Evolutionary conservation across 2,113 vertebrate genomes (phyloP), one percentile per base, ranked within the genome.

Genomic region (Grantiella picta): DNA sequence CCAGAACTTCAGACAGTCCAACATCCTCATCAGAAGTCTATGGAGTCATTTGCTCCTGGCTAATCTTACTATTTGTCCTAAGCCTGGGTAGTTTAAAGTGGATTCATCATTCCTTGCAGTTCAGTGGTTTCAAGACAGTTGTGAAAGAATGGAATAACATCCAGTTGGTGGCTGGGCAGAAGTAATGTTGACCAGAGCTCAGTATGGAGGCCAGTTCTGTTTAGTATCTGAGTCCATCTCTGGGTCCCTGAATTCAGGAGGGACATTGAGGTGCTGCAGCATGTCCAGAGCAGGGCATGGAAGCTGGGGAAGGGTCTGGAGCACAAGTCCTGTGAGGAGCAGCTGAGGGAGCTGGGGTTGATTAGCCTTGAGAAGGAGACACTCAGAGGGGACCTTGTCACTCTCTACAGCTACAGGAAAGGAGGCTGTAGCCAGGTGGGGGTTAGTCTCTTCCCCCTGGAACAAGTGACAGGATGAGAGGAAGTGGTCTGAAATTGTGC

Each of bases 201-300:
- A 33, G 15, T 40, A 35, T 7, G 23, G 21, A 3, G 11, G 24
- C 15, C 0, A 2, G 5, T 35, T 69, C 68, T 56, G 12, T 40
- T 50, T 15, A 63, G 40, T 8, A 38, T 19, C 29, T 33, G 9
- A 35, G 16, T 25, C 11, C 22, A 68, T 19, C 59, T 57, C 38
- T 57, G 36, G 33, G 19, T 19, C 7, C 8, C 33, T 25, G 5
- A 12, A 12, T 29, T 16, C 22, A 72, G n/a, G 36, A 72, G 21
- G 5, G 36, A 29, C n/a, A 25, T 5, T 8, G 50, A 59, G 10
- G 7, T 25, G 11, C 53, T 61, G 27, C 17, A 54, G 8, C 0
- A 5, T 9, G 20, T 49, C 38, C 35, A 54, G 27, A 54, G 76
- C 42, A 64, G 11, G 8, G 5, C 23, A 81, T 13, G 0, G 0